Base-by-base conservation (phyloP, 2,888 invertebrate species). In the Busseola fusca region DNA sequence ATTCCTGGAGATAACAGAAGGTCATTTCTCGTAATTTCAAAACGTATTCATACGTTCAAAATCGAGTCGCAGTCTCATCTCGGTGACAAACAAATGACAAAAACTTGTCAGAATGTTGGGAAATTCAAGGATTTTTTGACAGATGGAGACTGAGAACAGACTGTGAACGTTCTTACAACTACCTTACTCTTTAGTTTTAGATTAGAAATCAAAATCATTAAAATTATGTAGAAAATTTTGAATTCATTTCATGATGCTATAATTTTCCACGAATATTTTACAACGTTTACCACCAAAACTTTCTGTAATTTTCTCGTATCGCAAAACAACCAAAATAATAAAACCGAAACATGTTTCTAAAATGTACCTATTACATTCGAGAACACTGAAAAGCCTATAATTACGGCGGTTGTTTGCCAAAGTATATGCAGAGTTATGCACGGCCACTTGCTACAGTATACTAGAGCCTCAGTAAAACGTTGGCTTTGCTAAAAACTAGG, bases 401-500 rank as follows among this genome's bases (percentile, higher is more conserved):
- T 73, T 64, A 65, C 66, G 42, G 59, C 34, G 42, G 72, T 57
- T 64, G 57, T 76, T 82, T 68, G 45, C 64, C 52, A 30, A 64
- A 76, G 57, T 67, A 4, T 66, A 70, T 81, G 77, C 69, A 72
- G 67, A 71, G 71, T 69, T 74, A 83, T 80, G 76, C 81, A 84
- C 58, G 59, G 65, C 64, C 57, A 68, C 64, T 72, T 69, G 64
- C 69, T 66, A 40, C 48, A 42, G 60, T 76, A 76, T 67, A 70
- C 72, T 62, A 3, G 62, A 69, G 69, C 67, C 54, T 59, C 59
- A 37, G 67, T 64, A 67, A 58, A 75, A 67, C 68, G 64, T 72
- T 74, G 50, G 63, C 67, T 67, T 69, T 56, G 58, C 78, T 74
- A 81, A 85, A 85, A 85, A 85, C 78, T 75, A 84, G 69, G 84